phyloP scores from a whole-genome alignment of 2,797 vertebrate species.

The Chanos chanos region DNA sequence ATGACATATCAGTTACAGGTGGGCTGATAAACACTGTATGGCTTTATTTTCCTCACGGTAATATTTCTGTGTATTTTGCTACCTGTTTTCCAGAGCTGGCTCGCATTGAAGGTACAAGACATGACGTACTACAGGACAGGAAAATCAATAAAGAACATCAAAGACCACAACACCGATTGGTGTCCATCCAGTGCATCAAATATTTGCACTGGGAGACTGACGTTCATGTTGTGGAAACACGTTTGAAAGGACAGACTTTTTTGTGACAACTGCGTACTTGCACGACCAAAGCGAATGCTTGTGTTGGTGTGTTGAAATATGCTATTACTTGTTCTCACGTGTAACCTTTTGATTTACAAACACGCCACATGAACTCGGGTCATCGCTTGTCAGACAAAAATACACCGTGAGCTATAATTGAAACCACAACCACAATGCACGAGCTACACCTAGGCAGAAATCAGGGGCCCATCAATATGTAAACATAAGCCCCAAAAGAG shows the following conservation, averaged over 20 bases:
- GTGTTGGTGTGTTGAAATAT: conserved; percentile 34
- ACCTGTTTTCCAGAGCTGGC: not conserved
- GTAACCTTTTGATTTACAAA: conserved; percentile 14
- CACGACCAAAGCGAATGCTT: conserved; percentile 21
- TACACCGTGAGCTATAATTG: not conserved
- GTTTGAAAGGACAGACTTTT: conserved; percentile 44
- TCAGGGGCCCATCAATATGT: too few species aligned
- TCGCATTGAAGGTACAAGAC: conserved; percentile 23
- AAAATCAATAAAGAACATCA: conserved; percentile 32
- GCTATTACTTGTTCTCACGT: conserved; percentile 1
- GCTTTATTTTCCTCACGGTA: too few species aligned
- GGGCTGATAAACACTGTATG: too few species aligned
- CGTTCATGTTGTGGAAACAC: conserved; percentile 49
- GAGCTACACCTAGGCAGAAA: too few species aligned
- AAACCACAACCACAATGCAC: not conserved
- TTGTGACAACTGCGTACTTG: conserved; percentile 21
- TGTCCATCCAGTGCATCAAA: conserved; percentile 49
- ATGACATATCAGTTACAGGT: too few species aligned
- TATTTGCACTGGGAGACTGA: conserved; percentile 66
- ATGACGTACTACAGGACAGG: conserved; percentile 27
- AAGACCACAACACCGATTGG: conserved; percentile 26
- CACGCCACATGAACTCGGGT: not conserved
- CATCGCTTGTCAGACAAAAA: conserved; percentile 1
- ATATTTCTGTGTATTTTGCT: too few species aligned
- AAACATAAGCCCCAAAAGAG: too few species aligned